Percentiles rank a stretch among this genome's conserved stretches.
Evolutionary conservation across 2,888 invertebrate species (phyloP).

Genomic region (Oscheius sp.): DNA sequence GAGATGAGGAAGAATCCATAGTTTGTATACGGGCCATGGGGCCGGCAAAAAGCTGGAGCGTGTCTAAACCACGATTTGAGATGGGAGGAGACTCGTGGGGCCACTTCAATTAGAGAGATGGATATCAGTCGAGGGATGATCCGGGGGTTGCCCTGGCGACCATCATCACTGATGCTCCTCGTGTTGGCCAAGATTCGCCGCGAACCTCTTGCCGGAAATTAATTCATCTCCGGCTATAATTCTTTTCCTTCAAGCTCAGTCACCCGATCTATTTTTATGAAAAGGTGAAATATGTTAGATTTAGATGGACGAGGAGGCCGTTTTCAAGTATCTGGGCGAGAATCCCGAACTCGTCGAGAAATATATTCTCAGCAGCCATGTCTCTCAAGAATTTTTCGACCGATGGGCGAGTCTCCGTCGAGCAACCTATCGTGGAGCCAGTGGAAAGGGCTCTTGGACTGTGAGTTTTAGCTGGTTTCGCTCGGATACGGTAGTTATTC

Average conservation of each 20-base stretch:
- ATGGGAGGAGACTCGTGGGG: neutral
- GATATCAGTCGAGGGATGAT: slow-evolving; percentile 13
- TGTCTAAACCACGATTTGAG: too few relatives aligned
- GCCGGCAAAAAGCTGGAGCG: too few relatives aligned
- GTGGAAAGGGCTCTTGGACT: slow-evolving; percentile 36
- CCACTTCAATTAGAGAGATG: slow-evolving; percentile 19
- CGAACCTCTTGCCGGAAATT: neutral
- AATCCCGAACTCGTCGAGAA: slow-evolving; percentile 60
- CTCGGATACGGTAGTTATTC: neutral
- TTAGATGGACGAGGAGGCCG: slow-evolving; percentile 42
- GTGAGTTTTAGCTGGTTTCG: slow-evolving; percentile 27
- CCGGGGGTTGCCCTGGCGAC: slow-evolving; percentile 28
- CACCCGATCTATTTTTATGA: too few relatives aligned
- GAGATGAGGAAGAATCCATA: too few relatives aligned
- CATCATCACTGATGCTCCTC: slow-evolving; percentile 23
- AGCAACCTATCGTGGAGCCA: neutral
- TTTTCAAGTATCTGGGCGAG: slow-evolving; percentile 50
- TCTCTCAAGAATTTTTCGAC: slow-evolving; percentile 62
- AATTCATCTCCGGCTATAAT: neutral
- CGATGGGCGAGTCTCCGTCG: slow-evolving; percentile 49
- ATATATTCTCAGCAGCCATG: slow-evolving; percentile 50
- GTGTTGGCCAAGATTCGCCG: neutral
- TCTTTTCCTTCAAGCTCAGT: neutral
- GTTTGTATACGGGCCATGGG: too few relatives aligned
- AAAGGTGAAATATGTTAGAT: neutral